phyloP scores from a whole-genome alignment of 2,888 invertebrate species.

The Cheilosia vernalis region DNA sequence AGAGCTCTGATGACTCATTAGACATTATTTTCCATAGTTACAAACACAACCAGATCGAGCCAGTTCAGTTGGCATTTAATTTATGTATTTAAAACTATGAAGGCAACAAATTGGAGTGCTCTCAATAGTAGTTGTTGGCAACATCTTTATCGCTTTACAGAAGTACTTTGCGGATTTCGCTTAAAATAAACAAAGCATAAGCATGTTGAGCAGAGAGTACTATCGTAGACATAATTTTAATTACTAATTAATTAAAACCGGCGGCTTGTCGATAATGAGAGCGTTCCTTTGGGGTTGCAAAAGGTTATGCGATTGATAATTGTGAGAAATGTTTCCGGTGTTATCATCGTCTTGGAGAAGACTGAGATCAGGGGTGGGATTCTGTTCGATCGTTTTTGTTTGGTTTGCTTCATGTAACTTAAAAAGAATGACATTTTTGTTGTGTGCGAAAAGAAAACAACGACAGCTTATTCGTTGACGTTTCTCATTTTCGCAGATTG shows the following conservation, averaged over 20 bases:
- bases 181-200: background rate
- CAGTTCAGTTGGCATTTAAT: conserved; percentile 9
- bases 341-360: background rate
- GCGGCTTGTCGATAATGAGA: background rate
- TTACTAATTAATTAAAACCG: background rate
- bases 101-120: conserved; percentile 16
- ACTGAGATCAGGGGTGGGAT: no score
- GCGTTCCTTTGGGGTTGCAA: conserved; percentile 7
- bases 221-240: background rate
- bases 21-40: background rate
- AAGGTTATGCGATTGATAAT: conserved; percentile 21
- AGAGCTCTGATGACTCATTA: no score
- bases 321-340: conserved; percentile 25
- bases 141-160: background rate
- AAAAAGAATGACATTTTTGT: no score
- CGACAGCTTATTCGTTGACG: no score
- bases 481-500: no score
- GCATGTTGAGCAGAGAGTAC: background rate
- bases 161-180: background rate
- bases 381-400: no score
- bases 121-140: background rate
- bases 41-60: background rate
- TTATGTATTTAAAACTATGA: conserved; percentile 19
- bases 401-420: no score
- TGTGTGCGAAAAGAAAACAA: no score